A percentile compares a stretch with the other conserved stretches of the same genome.
These are phyloP conservation scores for Cephus pulcher DNA, from an alignment of 2,888 invertebrate species.

Conservation along the genomic window DNA sequence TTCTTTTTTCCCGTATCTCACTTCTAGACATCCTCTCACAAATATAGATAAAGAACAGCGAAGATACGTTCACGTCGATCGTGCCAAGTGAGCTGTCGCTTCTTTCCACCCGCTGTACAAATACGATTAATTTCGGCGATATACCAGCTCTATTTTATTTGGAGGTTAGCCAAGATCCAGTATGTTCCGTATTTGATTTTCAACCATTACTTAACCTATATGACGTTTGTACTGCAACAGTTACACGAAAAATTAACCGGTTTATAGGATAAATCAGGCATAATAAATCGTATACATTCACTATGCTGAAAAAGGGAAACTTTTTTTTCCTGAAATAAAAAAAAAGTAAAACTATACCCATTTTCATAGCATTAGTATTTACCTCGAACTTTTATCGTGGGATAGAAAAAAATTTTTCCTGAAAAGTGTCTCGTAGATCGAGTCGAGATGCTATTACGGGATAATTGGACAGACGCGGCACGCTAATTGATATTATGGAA, in stretches of 20 bases:
- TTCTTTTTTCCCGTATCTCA: neutral
- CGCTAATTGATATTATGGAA: slow-evolving; percentile 43
- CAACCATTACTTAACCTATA: neutral
- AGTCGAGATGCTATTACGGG: slow-evolving; percentile 3
- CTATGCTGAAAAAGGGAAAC: neutral
- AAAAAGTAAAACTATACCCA: neutral
- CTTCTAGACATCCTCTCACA: neutral
- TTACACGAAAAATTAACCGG: neutral
- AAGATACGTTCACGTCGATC: neutral
- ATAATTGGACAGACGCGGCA: slow-evolving; percentile 46
- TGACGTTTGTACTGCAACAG: neutral
- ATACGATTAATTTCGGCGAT: neutral
- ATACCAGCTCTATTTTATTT: slow-evolving; percentile 17
- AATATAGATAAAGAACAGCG: neutral
- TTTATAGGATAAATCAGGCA: neutral
- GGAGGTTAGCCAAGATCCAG: slow-evolving; percentile 17
- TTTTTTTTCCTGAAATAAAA: neutral
- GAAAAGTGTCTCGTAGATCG: neutral
- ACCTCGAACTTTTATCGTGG: neutral
- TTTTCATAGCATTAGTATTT: neutral
- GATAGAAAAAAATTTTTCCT: neutral
- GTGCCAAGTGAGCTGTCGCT: neutral
- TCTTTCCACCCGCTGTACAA: neutral
- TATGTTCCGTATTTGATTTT: neutral
- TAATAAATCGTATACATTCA: neutral